Evolutionary conservation across 1,140 invertebrate species (phyloP), one percentile per base, ranked within the genome.

Genomic region (Heliconius hermathena): DNA sequence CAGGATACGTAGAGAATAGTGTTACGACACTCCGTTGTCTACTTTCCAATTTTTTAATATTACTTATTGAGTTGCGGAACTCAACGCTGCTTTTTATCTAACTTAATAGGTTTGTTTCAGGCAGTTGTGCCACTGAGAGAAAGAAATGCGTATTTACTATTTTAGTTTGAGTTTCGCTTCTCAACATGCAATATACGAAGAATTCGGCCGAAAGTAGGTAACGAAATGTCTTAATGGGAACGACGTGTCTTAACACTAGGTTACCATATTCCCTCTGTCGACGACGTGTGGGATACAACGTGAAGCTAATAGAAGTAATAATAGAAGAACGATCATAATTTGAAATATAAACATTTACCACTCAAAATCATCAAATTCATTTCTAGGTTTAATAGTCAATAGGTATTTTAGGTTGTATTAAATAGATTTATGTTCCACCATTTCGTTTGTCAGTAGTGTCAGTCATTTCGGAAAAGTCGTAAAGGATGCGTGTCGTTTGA

Each of bases 361-460:
- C 41, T 46, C 41, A 16, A 3, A 46, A 16, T 46, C 13, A 46
- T 46, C 41, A 16, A 46, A 16, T 5, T 46, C 3, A 46, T 66
- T 26, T 66, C 13, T 66, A 66, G 26, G 26, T 66, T 26, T 66
- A 26, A 26, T 60, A 11, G 52, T 54, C 57, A 60, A 46, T 60
- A 60, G 3, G 54, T 22, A 52, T 52, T 66, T 66, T 66, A 66
- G 26, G 22, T 74, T 75, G 85, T 83, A 87, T 85, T 88, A 85
- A 87, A 88, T 86, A 88, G 87, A 89, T 89, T 89, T 89, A 89
- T 86, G 86, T 70, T 82, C 80, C 83, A 82, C 76, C 71, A 70
- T 80, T 83, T 57, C 81, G 82, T 86, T 83, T 81, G 83, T 88
- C 87, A 85, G 60, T 71, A 57, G 73, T 66, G 60, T 66, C 60